A percentile compares a stretch with the other conserved stretches of the same genome.
phyloP scores from a whole-genome alignment of 2,888 invertebrate species.

The Anoplius nigerrimus region DNA sequence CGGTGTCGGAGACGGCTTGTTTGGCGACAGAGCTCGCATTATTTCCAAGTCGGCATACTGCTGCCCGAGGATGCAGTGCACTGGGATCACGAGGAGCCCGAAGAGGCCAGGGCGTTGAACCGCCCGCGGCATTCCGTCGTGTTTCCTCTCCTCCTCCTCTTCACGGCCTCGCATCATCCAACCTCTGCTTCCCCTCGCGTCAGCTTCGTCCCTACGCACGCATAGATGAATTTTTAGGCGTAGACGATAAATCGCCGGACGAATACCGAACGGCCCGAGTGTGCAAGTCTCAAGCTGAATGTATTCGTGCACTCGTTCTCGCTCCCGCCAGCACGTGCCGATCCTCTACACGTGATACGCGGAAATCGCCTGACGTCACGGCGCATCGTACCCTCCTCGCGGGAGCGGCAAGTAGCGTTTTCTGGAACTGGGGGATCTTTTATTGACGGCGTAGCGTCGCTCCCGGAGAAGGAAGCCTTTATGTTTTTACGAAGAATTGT shows the following conservation, averaged over 20 bases:
- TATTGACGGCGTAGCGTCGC: too few species aligned
- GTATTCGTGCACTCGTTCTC: slow-evolving; percentile 17
- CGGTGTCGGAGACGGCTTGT: slow-evolving; percentile 24
- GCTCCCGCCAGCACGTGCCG: slow-evolving; percentile 32
- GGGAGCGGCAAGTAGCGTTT: too few species aligned
- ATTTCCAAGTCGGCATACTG: slow-evolving; percentile 40
- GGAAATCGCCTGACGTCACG: slow-evolving; percentile 39
- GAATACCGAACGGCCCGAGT: slow-evolving; percentile 55
- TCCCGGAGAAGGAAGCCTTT: too few species aligned
- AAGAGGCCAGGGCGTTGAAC: slow-evolving; percentile 63
- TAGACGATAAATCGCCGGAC: slow-evolving; percentile 52
- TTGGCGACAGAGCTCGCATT: slow-evolving; percentile 55
- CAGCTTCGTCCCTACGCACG: slow-evolving; percentile 12
- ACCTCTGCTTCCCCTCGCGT: not conserved
- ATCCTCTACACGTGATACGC: slow-evolving; percentile 41
- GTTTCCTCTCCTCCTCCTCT: slow-evolving; percentile 20
- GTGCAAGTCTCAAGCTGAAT: slow-evolving; percentile 14
- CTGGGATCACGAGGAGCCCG: slow-evolving; percentile 37
- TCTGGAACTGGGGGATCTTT: slow-evolving; percentile 27
- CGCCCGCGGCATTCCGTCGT: slow-evolving; percentile 60
- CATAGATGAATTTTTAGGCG: slow-evolving; percentile 63
- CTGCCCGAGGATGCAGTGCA: slow-evolving; percentile 36
- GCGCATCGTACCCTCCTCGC: too few species aligned
- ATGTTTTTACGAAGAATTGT: too few species aligned
- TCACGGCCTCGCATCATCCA: slow-evolving; percentile 15